Conservation (phyloP, 2,888 invertebrate species). For the Spatulosminthurus flaviceps region DNA sequence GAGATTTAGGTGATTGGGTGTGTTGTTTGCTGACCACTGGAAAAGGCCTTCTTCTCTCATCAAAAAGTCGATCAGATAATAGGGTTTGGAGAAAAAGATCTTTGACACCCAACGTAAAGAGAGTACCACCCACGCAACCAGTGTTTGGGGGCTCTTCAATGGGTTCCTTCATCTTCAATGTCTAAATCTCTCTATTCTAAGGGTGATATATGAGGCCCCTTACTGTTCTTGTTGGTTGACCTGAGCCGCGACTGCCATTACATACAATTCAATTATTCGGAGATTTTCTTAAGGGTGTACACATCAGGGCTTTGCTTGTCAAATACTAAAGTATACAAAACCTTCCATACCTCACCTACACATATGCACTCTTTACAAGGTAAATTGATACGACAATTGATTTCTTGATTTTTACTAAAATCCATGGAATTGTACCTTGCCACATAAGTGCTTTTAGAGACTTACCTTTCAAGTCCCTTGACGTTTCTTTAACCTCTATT, state of each 20-base stretch:
- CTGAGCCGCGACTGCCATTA: constrained; percentile 43
- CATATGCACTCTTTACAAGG: background rate
- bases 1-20: constrained; percentile 52
- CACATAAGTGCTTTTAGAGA: constrained; percentile 2
- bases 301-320: background rate
- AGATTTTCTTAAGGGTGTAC: constrained; percentile 21
- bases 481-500: background rate
- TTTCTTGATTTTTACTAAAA: constrained; percentile 36
- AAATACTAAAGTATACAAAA: background rate
- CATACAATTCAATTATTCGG: constrained; percentile 45
- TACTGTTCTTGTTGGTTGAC: constrained; percentile 53
- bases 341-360: background rate
- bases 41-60: constrained; percentile 45
- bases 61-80: constrained; percentile 54
- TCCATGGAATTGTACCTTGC: constrained; percentile 36
- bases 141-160: constrained; percentile 60
- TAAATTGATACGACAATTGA: constrained; percentile 45
- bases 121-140: constrained; percentile 53
- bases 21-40: constrained; percentile 53
- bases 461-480: background rate
- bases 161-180: constrained; percentile 58
- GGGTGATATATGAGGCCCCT: constrained; percentile 59
- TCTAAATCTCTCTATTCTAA: constrained; percentile 59
- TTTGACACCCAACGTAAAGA: constrained; percentile 51
- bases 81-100: constrained; percentile 49